phyloP scores from a whole-genome alignment of 2,797 vertebrate genomes.

The Muraenolepis orangiensis region DNA sequence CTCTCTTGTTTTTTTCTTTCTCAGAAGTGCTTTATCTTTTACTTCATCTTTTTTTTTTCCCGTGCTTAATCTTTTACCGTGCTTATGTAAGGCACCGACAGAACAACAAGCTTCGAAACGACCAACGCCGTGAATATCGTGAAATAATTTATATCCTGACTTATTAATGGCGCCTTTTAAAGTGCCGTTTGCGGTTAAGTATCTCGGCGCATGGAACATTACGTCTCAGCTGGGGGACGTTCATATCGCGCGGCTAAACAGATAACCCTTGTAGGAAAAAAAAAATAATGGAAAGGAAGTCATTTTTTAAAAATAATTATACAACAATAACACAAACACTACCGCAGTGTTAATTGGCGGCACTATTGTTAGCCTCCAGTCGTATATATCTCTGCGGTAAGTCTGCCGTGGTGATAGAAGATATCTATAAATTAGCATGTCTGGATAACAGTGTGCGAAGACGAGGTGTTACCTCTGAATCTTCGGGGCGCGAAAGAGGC shows the following conservation, averaged over 20 bases:
- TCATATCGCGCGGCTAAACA: no score
- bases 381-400: background rate
- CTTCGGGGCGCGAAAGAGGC: constrained; percentile 29
- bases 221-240: no score
- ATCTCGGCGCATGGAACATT: background rate
- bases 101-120: background rate
- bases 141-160: background rate
- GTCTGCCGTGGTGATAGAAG: background rate
- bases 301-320: background rate
- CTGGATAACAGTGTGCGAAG: background rate
- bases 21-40: no score
- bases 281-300: background rate
- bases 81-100: background rate
- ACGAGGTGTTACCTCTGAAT: constrained; percentile 30
- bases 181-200: background rate
- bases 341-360: constrained; percentile 21
- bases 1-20: background rate
- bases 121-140: background rate
- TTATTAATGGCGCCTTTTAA: background rate
- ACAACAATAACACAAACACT: background rate
- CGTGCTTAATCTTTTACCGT: background rate
- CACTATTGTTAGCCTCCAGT: background rate
- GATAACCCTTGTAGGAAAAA: no score
- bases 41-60: no score
- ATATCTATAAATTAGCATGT: background rate